phyloP scores from a whole-genome alignment of 1,140 invertebrate genomes.

The Mizuhopecten yessoensis region DNA sequence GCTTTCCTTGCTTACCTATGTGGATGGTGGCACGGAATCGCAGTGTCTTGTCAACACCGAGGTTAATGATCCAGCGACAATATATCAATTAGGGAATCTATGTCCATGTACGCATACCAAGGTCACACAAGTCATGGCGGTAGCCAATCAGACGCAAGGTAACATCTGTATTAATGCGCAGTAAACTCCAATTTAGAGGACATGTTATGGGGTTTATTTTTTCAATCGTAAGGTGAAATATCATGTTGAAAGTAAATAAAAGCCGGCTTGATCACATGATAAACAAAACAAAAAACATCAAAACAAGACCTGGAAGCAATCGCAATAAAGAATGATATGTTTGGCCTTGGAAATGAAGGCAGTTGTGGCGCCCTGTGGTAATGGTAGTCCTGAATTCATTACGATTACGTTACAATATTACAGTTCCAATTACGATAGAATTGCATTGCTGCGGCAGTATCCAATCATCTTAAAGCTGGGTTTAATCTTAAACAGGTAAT shows the following conservation, averaged over 20 bases:
- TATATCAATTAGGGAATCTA: not conserved
- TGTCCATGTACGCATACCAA: too few species aligned
- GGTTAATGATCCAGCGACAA: not conserved
- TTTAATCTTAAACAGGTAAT: constrained; percentile 21
- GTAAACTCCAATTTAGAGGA: not conserved
- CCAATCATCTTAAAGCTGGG: not conserved
- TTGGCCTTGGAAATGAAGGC: not conserved
- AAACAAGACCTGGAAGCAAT: not conserved
- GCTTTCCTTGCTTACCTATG: not conserved
- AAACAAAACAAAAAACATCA: constrained; percentile 28
- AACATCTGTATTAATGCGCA: not conserved
- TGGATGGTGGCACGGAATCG: not conserved
- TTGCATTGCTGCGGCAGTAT: not conserved
- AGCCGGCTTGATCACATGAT: not conserved
- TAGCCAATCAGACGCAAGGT: not conserved
- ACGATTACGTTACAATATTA: constrained; percentile 2
- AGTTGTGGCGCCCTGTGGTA: not conserved
- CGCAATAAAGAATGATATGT: not conserved
- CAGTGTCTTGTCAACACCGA: not conserved
- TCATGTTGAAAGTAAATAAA: not conserved
- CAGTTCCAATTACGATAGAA: constrained; percentile 18
- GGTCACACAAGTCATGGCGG: not conserved
- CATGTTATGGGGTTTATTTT: not conserved
- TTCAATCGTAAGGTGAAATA: not conserved
- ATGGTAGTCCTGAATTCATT: constrained; percentile 21